Evolutionary conservation across 2,113 vertebrate genomes (phyloP), one percentile per base, ranked within the genome.

Genomic region (Bombycilla garrulus): DNA sequence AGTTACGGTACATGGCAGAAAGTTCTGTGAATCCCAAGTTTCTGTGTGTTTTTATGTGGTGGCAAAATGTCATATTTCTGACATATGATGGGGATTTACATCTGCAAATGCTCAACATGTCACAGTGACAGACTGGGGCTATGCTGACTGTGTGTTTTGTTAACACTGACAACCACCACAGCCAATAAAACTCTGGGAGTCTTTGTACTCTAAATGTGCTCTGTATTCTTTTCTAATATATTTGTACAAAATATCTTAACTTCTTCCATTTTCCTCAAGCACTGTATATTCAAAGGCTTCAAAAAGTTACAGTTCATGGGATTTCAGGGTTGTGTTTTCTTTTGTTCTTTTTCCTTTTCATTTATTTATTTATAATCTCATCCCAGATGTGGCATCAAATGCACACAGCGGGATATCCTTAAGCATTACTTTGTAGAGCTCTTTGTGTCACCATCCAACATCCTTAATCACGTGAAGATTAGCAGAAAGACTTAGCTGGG

Each of bases 341-440:
- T 83, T 90, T 90, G 80, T 77, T 81, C 47, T 82, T 54, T 58
- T 36, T 38, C 10, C 4, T 61, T 58, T 35, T 35, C 50, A 31
- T 48, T 86, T 91, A 90, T 90, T 73, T 71, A 74, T 73, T 65
- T 81, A 38, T 56, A 87, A 81, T 81, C 57, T 76, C 65, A 85
- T 64, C 78, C 73, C 87, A 92, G 87, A 79, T 71, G 73, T 56
- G 69, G 53, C 81, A 96, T 36, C 81, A 86, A 89, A 92, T 50
- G 54, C 77, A 87, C 84, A 35, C 69, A 92, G 87, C 2, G 0
- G 81, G 90, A 5, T 78, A n/a, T 18, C 81, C 93, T 78, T 22
- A 45, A 89, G 86, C 48, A 28, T 36, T 56, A 31, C 47, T 87
- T 58, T 50, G 58, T 38, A 44, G 69, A 73, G 42, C 12, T 71